These are phyloP conservation scores for Elephas maximus DNA, from an alignment of 2,113 vertebrate genomes.

Conservation along the genomic window DNA sequence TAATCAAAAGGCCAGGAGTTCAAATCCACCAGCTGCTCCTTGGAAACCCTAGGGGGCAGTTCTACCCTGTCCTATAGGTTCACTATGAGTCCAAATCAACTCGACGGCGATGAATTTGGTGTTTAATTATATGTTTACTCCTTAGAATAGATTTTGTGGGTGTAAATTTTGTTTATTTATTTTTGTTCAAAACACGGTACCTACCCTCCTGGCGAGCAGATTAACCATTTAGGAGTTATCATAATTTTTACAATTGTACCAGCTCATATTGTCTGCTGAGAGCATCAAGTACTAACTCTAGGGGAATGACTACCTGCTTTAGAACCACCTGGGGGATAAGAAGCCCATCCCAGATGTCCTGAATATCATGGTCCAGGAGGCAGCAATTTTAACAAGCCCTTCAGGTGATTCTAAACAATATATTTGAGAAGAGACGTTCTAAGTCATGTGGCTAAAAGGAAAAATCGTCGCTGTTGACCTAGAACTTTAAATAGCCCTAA, in stretches of 20 bases:
- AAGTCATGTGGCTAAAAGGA: neutral
- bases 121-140: conserved; percentile 3
- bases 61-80: too few relatives aligned
- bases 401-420: neutral
- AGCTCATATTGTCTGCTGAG: neutral
- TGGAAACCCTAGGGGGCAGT: too few relatives aligned
- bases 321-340: neutral
- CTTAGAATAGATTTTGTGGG: neutral
- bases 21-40: too few relatives aligned
- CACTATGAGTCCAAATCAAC: too few relatives aligned
- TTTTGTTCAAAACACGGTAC: conserved; percentile 14
- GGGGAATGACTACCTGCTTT: neutral
- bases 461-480: neutral
- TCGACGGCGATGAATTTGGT: too few relatives aligned
- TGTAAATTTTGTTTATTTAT: neutral
- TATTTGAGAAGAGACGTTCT: neutral
- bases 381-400: neutral
- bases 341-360: neutral
- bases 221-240: neutral
- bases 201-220: neutral
- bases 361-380: neutral
- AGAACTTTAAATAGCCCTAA: neutral
- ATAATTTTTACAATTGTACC: neutral
- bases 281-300: neutral
- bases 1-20: too few relatives aligned